Percentiles rank a stretch among this genome's conserved stretches.
Evolutionary conservation across 2,113 vertebrate species (phyloP).

Genomic region (Gavialis gangeticus): DNA sequence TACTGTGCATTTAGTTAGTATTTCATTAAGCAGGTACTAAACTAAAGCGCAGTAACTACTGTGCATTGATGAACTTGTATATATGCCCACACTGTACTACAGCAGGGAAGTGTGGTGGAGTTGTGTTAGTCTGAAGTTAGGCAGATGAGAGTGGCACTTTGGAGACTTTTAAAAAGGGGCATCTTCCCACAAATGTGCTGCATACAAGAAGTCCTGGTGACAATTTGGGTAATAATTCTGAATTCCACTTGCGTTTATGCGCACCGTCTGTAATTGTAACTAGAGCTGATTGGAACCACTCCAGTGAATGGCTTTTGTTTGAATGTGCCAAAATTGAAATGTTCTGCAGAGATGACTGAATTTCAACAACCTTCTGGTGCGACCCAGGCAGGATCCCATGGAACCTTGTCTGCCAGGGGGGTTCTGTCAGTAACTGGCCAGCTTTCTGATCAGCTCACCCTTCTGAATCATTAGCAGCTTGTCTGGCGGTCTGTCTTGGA

Average conservation of each 20-base stretch:
- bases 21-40: too few species aligned
- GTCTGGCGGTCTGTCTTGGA: background rate
- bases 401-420: background rate
- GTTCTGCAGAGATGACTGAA: background rate
- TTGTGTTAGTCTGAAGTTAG: too few species aligned
- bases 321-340: background rate
- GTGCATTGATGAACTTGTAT: too few species aligned
- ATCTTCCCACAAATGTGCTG: background rate
- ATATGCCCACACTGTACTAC: too few species aligned
- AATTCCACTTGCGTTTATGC: background rate
- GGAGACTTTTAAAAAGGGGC: background rate
- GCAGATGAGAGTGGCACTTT: background rate
- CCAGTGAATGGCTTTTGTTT: background rate
- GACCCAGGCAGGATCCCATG: background rate
- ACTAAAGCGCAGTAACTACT: too few species aligned
- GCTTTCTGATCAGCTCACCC: background rate
- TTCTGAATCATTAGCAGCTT: background rate
- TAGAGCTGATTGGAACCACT: background rate
- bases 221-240: fast-evolving
- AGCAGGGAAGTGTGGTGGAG: too few species aligned
- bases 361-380: too few species aligned
- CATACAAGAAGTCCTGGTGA: background rate
- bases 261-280: background rate
- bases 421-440: background rate
- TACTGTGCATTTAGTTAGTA: too few species aligned